Evolutionary conservation across 2,113 vertebrate species (phyloP).

Genomic region (Odocoileus hemionus): DNA sequence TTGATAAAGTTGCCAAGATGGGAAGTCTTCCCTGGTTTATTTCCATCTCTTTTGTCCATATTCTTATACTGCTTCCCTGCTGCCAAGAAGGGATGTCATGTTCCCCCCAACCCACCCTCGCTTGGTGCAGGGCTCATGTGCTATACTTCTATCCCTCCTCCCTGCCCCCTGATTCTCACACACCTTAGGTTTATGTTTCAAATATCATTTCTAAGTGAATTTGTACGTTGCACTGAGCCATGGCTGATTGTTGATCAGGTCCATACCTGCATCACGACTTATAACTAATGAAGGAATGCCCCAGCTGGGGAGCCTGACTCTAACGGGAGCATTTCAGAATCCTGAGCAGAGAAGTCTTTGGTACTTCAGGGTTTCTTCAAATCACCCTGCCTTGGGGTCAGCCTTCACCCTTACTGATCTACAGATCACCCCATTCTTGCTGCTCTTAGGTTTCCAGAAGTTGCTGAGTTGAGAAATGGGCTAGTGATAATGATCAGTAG

Average conservation of each 20-base stretch:
- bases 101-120: rapidly evolving
- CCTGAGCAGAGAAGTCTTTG: not conserved
- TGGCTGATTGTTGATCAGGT: not conserved
- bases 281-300: not conserved
- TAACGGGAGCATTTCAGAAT: not conserved
- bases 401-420: not conserved
- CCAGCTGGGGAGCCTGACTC: not conserved
- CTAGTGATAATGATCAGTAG: not conserved
- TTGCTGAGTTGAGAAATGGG: not conserved
- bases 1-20: not conserved
- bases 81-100: not conserved
- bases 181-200: not conserved
- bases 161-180: not conserved
- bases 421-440: not conserved
- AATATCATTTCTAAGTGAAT: not conserved
- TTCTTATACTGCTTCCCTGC: not conserved
- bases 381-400: not conserved
- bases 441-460: not conserved
- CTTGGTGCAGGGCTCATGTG: not conserved
- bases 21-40: not conserved
- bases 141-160: not conserved
- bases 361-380: not conserved
- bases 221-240: not conserved
- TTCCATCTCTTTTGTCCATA: not conserved
- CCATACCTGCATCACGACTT: not conserved